These are phyloP conservation scores for Oscheius sp. DNA, from an alignment of 2,888 invertebrate species.

Conservation along the genomic window DNA sequence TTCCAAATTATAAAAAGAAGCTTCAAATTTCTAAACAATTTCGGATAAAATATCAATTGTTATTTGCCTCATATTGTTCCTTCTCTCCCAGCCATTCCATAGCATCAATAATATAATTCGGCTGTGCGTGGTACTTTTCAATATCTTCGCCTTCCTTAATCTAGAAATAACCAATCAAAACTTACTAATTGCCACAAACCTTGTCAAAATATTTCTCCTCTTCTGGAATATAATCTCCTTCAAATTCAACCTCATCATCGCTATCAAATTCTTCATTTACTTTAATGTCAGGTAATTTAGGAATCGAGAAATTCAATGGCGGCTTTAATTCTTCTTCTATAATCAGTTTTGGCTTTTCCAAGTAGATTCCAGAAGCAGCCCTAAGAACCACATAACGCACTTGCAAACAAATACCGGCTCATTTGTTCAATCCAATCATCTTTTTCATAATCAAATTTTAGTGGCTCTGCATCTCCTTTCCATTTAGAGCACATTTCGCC, in stretches of 20 bases:
- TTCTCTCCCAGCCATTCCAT: slow-evolving; percentile 26
- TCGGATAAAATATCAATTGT: too few species aligned
- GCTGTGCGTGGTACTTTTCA: slow-evolving; percentile 4
- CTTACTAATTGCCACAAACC: background rate
- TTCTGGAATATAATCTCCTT: slow-evolving; percentile 12
- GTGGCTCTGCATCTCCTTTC: background rate
- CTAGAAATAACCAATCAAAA: background rate
- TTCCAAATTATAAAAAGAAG: slow-evolving; percentile 19
- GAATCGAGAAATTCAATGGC: background rate
- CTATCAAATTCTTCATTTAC: slow-evolving; percentile 31
- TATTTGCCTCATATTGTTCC: slow-evolving; percentile 28
- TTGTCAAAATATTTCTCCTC: background rate
- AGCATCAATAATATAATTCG: slow-evolving; percentile 24
- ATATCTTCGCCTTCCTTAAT: slow-evolving; percentile 25
- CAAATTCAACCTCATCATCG: slow-evolving; percentile 1
- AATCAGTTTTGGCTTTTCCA: too few species aligned
- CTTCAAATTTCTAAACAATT: slow-evolving; percentile 32
- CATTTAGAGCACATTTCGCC: slow-evolving; percentile 19
- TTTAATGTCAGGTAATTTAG: background rate
- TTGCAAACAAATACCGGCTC: slow-evolving; percentile 12
- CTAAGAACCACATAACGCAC: too few species aligned
- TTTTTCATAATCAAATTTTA: slow-evolving; percentile 27
- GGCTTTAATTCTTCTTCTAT: background rate
- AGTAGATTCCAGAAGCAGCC: background rate
- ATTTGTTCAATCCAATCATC: slow-evolving; percentile 22